A percentile compares a stretch with the other conserved stretches of the same genome.
Conservation (phyloP, 2,888 invertebrate species). For the Parascotia fuliginaria region DNA sequence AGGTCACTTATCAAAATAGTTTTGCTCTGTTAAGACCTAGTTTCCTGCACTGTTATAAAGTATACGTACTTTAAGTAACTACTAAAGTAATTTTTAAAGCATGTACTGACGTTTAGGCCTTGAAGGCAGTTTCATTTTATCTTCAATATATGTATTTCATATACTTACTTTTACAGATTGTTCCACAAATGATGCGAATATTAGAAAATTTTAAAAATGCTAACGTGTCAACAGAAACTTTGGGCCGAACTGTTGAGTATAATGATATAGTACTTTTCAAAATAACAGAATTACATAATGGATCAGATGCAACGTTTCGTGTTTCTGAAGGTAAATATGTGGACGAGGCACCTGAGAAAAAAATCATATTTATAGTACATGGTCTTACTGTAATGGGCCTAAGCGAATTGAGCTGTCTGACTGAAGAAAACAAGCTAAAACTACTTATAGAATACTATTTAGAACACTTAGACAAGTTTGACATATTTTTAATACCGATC, state of each 20-base stretch:
- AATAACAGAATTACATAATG: constrained; percentile 31
- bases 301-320: constrained; percentile 43
- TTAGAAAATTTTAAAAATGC: constrained; percentile 41
- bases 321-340: constrained; percentile 59
- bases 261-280: constrained; percentile 67
- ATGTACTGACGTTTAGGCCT: too few species aligned
- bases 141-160: too few species aligned
- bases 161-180: constrained; percentile 51
- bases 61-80: too few species aligned
- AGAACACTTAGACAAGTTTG: constrained; percentile 66
- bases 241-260: constrained; percentile 66
- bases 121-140: too few species aligned
- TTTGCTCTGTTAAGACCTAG: too few species aligned
- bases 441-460: constrained; percentile 59
- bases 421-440: constrained; percentile 24
- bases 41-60: too few species aligned
- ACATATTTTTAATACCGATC: constrained; percentile 72
- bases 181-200: constrained; percentile 45
- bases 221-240: constrained; percentile 53
- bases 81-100: too few species aligned
- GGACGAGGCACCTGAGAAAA: constrained; percentile 63
- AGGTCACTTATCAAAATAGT: too few species aligned
- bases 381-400: constrained; percentile 66
- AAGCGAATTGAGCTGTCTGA: constrained; percentile 37
- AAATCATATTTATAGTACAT: constrained; percentile 74